Conservation (phyloP, 1,140 invertebrate genomes). For the Cotesia chilonis region DNA sequence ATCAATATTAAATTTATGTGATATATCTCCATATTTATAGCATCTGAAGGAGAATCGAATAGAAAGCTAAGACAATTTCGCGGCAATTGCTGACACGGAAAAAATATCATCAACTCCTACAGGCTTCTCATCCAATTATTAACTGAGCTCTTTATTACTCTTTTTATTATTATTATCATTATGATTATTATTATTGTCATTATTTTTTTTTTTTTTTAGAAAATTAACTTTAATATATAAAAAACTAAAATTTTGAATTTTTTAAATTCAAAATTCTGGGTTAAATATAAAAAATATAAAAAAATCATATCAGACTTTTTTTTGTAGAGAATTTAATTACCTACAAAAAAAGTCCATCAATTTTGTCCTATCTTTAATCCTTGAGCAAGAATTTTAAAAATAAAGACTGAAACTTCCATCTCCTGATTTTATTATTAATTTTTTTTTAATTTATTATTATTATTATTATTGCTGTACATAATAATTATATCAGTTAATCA, state of each 20-base stretch:
- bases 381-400: too few species aligned
- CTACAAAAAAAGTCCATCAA: too few species aligned
- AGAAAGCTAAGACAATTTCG: conserved; percentile 27
- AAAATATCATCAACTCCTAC: conserved; percentile 41
- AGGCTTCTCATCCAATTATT: conserved; percentile 61
- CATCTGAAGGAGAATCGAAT: not conserved
- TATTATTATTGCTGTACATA: not conserved
- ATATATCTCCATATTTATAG: not conserved
- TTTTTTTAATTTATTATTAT: too few species aligned
- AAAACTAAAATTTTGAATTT: too few species aligned
- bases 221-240: too few species aligned
- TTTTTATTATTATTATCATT: conserved; percentile 46
- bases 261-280: too few species aligned
- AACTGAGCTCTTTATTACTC: conserved; percentile 26
- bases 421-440: not conserved
- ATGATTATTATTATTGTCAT: conserved; percentile 20
- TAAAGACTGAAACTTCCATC: too few species aligned
- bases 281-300: too few species aligned
- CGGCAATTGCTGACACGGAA: conserved; percentile 48
- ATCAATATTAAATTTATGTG: not conserved
- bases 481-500: too few species aligned
- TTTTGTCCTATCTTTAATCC: too few species aligned
- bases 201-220: not conserved
- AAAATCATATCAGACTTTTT: too few species aligned
- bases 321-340: too few species aligned